Percentiles rank a stretch among this genome's conserved stretches.
phyloP scores from a whole-genome alignment of 1,140 invertebrate genomes.

The Drosophila sechellia region DNA sequence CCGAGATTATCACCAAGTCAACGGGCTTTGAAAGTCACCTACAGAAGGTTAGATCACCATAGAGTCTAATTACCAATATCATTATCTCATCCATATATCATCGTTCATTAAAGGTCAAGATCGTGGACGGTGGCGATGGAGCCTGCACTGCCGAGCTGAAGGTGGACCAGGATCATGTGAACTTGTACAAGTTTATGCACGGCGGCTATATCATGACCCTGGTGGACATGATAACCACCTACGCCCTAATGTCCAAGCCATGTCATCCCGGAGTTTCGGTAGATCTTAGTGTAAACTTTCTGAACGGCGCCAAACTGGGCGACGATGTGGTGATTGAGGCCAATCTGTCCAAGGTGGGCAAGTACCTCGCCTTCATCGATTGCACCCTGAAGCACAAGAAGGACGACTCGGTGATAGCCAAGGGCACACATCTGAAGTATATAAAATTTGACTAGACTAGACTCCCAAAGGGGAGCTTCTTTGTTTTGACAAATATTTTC shows the following conservation, averaged over 20 bases:
- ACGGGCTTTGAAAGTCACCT: conserved; percentile 69
- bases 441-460: conserved; percentile 39
- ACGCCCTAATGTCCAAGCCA: conserved; percentile 90
- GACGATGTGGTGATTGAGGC: conserved; percentile 93
- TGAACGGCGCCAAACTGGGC: conserved; percentile 90
- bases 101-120: conserved; percentile 86
- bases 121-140: conserved; percentile 89
- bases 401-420: conserved; percentile 89
- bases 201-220: conserved; percentile 93
- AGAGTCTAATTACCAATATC: neutral
- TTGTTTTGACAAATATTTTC: no score
- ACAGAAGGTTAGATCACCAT: conserved; percentile 49
- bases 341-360: conserved; percentile 90
- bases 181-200: conserved; percentile 91
- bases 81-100: neutral
- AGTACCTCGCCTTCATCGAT: conserved; percentile 91
- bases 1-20: conserved; percentile 70
- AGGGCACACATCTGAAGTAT: conserved; percentile 92
- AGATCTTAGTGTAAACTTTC: conserved; percentile 90
- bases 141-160: conserved; percentile 90
- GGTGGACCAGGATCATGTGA: conserved; percentile 91
- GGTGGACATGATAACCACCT: conserved; percentile 93
- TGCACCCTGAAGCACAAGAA: conserved; percentile 91
- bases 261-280: conserved; percentile 90
- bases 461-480: no score